Conservation (phyloP, 2,113 vertebrate genomes). For the Sciurus niger region DNA sequence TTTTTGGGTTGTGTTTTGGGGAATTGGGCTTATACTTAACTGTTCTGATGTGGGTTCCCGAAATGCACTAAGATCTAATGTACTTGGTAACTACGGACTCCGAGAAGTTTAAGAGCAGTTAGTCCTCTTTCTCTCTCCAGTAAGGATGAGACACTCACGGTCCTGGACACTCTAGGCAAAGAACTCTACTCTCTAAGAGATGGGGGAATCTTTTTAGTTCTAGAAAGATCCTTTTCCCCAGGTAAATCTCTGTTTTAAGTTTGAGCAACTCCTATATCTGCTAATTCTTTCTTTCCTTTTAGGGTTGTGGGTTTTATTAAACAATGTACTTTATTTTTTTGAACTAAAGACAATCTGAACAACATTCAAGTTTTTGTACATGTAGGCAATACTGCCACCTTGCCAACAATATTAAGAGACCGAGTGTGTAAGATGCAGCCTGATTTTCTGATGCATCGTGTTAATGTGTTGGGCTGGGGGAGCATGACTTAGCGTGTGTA, state of each 20-base stretch:
- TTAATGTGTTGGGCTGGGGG: not conserved
- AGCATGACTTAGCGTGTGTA: not conserved
- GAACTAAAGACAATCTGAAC: not conserved
- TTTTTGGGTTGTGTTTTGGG: not conserved
- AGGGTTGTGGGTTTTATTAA: constrained; percentile 58
- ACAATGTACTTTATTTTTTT: not conserved
- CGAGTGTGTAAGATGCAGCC: constrained; percentile 19
- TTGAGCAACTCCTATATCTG: not conserved
- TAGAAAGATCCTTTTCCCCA: not conserved
- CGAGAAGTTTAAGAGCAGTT: not conserved
- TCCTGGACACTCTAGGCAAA: not conserved
- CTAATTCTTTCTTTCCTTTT: not conserved
- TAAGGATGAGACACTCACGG: not conserved
- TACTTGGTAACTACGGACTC: not conserved
- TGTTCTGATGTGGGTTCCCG: not conserved
- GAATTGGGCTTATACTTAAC: not conserved
- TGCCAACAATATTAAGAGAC: constrained; percentile 19
- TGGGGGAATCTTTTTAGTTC: constrained; percentile 17
- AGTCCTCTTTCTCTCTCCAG: not conserved
- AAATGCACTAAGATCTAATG: constrained; percentile 21
- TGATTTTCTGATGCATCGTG: not conserved
- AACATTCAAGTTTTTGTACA: not conserved
- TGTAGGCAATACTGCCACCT: not conserved
- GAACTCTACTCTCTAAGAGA: not conserved
- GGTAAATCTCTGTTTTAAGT: constrained; percentile 9